Evolutionary conservation across 2,797 vertebrate genomes (phyloP).

Genomic region (Rhinogobio ventralis): DNA sequence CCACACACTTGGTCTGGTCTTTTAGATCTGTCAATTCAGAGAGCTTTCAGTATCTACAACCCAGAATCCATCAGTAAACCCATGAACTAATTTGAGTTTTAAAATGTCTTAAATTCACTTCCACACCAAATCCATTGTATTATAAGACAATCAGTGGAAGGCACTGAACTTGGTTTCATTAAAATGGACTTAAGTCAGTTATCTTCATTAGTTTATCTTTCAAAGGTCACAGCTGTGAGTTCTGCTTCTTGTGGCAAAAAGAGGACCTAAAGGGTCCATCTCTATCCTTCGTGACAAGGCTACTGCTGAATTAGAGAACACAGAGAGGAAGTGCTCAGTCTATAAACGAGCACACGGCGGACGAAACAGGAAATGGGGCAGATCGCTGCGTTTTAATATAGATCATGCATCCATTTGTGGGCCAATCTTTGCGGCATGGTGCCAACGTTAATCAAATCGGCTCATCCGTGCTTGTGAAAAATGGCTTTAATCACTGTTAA

Average conservation of each 20-base stretch:
- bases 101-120: not conserved
- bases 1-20: not conserved
- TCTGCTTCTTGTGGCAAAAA: conserved; percentile 19
- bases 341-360: not conserved
- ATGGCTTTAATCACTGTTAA: not conserved
- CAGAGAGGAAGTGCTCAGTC: conserved; percentile 42
- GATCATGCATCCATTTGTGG: not conserved
- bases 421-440: not conserved
- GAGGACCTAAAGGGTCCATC: conserved; percentile 28
- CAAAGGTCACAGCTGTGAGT: not conserved
- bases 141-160: not conserved
- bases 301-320: conserved; percentile 36
- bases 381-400: not conserved
- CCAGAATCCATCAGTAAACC: not conserved
- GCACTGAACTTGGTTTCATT: not conserved
- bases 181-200: not conserved
- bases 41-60: not conserved
- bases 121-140: not conserved
- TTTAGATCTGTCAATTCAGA: conserved; percentile 4
- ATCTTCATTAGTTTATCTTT: not conserved
- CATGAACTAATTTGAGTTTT: not conserved
- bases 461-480: not conserved
- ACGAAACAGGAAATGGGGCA: conserved; percentile 33
- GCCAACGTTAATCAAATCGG: not conserved
- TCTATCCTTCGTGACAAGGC: not conserved